Evolutionary conservation across 2,888 invertebrate species (phyloP).

Genomic region (Eupeodes latifasciatus): DNA sequence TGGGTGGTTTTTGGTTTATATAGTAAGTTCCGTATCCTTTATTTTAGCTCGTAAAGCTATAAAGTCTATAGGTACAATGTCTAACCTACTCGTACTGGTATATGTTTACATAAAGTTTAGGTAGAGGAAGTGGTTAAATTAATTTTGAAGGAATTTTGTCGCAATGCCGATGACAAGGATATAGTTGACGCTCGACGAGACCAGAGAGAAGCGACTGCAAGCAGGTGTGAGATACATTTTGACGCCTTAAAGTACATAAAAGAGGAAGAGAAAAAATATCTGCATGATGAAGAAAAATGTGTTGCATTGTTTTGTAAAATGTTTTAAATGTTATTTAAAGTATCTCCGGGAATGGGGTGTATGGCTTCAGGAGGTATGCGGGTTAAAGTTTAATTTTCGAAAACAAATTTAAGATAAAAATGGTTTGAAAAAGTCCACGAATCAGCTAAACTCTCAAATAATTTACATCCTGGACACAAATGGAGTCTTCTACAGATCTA

Average conservation of each 20-base stretch:
- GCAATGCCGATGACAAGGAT: constrained; percentile 45
- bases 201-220: background rate
- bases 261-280: constrained; percentile 11
- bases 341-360: too few species aligned
- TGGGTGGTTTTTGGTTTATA: constrained; percentile 32
- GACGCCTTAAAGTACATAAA: background rate
- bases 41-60: background rate
- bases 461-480: too few species aligned
- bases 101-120: background rate
- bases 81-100: background rate
- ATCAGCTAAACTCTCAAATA: too few species aligned
- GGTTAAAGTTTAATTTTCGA: background rate
- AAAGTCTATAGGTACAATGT: background rate
- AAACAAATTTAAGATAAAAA: too few species aligned
- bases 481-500: too few species aligned
- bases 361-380: too few species aligned
- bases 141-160: constrained; percentile 64
- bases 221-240: constrained; percentile 35
- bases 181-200: background rate
- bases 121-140: constrained; percentile 50
- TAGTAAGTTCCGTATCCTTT: background rate
- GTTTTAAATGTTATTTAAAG: background rate
- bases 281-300: constrained; percentile 21
- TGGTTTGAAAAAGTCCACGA: too few species aligned
- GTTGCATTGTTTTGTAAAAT: background rate